Conservation (phyloP, 2,113 vertebrate species). For the Caracal caracal region DNA sequence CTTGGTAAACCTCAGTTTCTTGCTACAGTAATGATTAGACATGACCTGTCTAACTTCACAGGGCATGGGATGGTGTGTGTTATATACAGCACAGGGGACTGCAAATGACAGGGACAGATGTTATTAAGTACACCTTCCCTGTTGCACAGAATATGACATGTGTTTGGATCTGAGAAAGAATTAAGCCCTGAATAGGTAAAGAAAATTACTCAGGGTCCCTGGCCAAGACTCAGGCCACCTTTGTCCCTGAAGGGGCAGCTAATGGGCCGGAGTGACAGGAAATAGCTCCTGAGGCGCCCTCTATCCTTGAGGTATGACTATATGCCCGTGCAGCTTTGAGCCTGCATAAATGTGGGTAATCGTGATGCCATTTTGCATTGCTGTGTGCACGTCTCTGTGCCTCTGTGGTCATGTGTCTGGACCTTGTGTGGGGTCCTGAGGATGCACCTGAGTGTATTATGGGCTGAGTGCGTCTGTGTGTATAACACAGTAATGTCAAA, state of each 20-base stretch:
- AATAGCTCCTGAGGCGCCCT: background rate
- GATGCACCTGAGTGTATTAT: background rate
- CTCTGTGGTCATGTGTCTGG: background rate
- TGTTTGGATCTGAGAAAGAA: background rate
- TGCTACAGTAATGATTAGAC: background rate
- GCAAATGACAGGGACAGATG: background rate
- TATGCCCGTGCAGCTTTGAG: background rate
- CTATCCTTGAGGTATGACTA: background rate
- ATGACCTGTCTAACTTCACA: background rate
- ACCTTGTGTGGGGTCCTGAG: background rate
- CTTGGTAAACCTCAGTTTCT: background rate
- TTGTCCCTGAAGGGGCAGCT: background rate
- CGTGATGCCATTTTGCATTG: background rate
- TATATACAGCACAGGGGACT: background rate
- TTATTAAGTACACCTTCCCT: background rate
- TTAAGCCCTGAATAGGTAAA: background rate
- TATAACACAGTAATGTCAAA: background rate
- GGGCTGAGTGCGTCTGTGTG: background rate
- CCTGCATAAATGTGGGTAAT: background rate
- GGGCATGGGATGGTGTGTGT: background rate
- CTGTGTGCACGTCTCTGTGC: rapidly evolving
- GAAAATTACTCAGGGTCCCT: background rate
- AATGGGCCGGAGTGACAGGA: background rate
- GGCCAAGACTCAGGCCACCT: background rate
- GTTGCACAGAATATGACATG: background rate